phyloP scores from a whole-genome alignment of 1,140 invertebrate species.

The Sminthurinus signatus region DNA sequence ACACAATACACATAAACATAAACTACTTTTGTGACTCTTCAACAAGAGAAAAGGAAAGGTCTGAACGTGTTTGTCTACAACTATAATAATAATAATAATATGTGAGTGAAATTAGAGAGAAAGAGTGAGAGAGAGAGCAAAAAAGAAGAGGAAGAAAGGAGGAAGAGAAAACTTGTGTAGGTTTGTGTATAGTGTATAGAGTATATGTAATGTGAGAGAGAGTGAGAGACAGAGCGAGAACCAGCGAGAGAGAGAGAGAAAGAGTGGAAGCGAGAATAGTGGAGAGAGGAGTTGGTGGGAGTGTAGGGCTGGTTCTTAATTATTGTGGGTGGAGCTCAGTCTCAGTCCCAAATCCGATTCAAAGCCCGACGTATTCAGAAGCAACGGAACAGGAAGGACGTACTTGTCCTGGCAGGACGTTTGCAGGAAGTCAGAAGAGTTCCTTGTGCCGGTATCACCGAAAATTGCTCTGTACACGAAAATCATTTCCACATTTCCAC shows the following conservation, averaged over 20 bases:
- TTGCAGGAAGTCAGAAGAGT: conserved; percentile 42
- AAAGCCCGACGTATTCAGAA: conserved; percentile 34
- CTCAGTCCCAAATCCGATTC: conserved; percentile 28
- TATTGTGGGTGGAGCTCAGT: conserved; percentile 39
- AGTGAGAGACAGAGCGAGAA: not conserved
- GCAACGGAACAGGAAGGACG: conserved; percentile 41
- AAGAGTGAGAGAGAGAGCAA: not conserved
- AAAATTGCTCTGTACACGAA: conserved; percentile 41
- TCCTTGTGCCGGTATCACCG: conserved; percentile 41
- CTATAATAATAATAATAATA: not conserved
- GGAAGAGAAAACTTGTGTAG: not conserved
- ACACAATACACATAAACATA: too few species aligned
- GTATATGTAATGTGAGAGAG: too few species aligned
- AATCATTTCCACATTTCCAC: conserved; percentile 41
- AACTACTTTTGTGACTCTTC: not conserved
- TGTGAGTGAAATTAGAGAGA: conserved; percentile 13
- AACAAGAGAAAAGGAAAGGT: not conserved
- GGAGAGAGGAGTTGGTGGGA: conserved; percentile 1
- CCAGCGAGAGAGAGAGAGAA: not conserved
- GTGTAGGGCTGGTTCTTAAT: conserved; percentile 16
- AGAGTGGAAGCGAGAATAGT: not conserved
- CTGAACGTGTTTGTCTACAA: not conserved
- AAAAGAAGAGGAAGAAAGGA: not conserved
- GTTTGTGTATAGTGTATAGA: not conserved
- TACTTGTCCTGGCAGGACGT: conserved; percentile 42